Base-by-base conservation (phyloP, 2,888 invertebrate species). In the Pemphredon lugubris region DNA sequence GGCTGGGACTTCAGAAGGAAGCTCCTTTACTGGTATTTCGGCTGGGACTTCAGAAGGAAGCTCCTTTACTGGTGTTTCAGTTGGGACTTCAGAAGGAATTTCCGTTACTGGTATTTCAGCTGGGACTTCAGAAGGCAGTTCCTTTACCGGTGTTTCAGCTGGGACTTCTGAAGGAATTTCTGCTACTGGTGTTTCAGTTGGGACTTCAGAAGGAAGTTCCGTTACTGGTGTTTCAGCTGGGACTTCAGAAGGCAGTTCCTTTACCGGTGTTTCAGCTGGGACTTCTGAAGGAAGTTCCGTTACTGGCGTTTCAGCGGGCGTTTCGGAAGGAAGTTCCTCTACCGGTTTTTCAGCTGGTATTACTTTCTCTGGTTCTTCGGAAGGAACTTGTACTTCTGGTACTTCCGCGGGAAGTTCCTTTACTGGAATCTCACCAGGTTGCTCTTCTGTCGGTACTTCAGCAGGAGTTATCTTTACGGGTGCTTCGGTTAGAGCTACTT, bases 111-210 rank as follows among this genome's bases (percentile, higher is more conserved):
- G 26, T 32, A 11, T 14, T 32, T 21, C 16, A 11, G 4, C 40
- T 54, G 59, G 21, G 26, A 48, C 65, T 60, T 63, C 61, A 50
- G 68, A 61, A 21, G 63, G 48, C 18, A 16, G 14, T 23, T 58
- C 48, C 26, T 64, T 55, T n/a, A 20, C 44, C 3, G 48, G 54
- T 55, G 58, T 53, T 50, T 30, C 16, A 32, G n/a, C n/a, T n/a
- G n/a, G n/a, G n/a, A n/a, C 18, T 57, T 48, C 48, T 14, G 20
- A 20, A 4, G 48, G 48, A 14, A 26, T 32, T 14, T 16, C n/a
- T 57, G 54, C 47, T 34, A 45, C 51, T 45, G 61, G 34, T 47
- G 53, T 58, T 60, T 64, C 61, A 18, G 42, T 16, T 47, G 44
- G 34, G 1, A 23, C n/a, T 60, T 50, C 20, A 2, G 11, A n/a